These are phyloP conservation scores for Rhimphoctona megacephalus DNA, from an alignment of 2,888 invertebrate genomes.

Conservation along the genomic window DNA sequence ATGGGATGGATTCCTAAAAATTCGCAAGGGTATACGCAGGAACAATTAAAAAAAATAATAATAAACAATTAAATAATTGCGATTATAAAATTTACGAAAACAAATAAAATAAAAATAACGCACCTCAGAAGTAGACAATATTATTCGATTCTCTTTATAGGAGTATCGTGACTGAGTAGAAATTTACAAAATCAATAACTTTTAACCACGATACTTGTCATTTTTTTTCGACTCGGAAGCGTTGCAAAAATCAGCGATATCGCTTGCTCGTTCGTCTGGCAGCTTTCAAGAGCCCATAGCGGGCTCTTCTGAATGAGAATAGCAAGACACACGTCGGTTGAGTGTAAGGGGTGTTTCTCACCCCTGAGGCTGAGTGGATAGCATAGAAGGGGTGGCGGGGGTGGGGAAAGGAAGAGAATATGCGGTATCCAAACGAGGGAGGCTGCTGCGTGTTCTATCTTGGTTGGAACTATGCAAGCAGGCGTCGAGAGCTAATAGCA, in stretches of 20 bases:
- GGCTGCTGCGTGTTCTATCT: conserved; percentile 79
- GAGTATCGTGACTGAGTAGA: not conserved
- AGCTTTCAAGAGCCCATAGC: conserved; percentile 52
- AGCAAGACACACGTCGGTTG: conserved; percentile 47
- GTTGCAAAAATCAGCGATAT: conserved; percentile 73
- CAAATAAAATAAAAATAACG: not conserved
- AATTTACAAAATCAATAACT: not conserved
- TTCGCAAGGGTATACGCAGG: no score
- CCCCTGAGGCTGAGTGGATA: not conserved
- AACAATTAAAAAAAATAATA: no score
- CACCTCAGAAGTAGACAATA: not conserved
- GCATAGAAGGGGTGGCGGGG: not conserved
- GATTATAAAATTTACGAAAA: no score
- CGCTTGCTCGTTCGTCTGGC: conserved; percentile 66
- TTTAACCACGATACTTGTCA: not conserved
- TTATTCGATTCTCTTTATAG: not conserved
- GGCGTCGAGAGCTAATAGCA: conserved; percentile 65
- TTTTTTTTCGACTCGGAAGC: conserved; percentile 3
- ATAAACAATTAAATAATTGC: no score
- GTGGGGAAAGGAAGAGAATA: conserved; percentile 27
- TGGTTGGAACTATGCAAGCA: conserved; percentile 78
- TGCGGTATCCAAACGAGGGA: conserved; percentile 37
- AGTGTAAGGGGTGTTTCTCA: conserved; percentile 49
- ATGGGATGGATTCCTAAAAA: no score
- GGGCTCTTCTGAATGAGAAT: conserved; percentile 35